Conservation (phyloP, 2,888 invertebrate species). For the Aphodius sticticus region DNA sequence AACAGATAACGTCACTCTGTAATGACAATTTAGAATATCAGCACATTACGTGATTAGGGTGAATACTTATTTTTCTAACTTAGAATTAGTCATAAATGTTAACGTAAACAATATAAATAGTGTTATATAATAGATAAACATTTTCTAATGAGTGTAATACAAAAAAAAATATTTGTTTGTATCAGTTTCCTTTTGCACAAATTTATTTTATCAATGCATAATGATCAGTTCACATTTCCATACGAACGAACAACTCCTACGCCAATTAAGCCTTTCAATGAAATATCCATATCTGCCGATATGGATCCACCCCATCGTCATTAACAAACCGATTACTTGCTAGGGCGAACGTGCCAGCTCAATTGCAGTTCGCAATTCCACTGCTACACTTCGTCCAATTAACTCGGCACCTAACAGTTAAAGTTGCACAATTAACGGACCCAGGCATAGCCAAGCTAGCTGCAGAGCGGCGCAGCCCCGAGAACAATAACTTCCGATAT, state of each 20-base stretch:
- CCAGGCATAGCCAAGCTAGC: not conserved
- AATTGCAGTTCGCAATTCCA: not conserved
- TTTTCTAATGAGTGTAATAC: too few relatives aligned
- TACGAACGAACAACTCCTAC: not conserved
- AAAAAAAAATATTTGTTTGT: too few relatives aligned
- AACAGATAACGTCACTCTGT: too few relatives aligned
- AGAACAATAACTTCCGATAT: conserved; percentile 4
- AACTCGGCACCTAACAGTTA: conserved; percentile 4
- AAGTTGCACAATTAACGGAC: conserved; percentile 4
- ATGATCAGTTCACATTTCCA: not conserved
- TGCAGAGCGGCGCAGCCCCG: not conserved
- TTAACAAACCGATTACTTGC: conserved; percentile 4
- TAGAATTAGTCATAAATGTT: too few relatives aligned
- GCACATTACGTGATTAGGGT: too few relatives aligned
- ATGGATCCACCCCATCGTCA: not conserved
- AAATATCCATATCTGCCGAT: not conserved
- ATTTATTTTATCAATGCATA: not conserved
- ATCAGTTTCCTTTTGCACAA: too few relatives aligned
- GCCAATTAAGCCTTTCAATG: not conserved
- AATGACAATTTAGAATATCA: too few relatives aligned
- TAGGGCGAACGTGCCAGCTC: not conserved
- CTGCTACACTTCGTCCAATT: not conserved
- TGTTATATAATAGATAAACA: too few relatives aligned
- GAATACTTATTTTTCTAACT: too few relatives aligned
- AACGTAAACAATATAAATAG: too few relatives aligned